Evolutionary conservation across 30 jellyfish, hydroid and myxozoan genomes (phyloP), one percentile per base, ranked within the genome.

Genomic region (Chrysaora quinquecirrha): DNA sequence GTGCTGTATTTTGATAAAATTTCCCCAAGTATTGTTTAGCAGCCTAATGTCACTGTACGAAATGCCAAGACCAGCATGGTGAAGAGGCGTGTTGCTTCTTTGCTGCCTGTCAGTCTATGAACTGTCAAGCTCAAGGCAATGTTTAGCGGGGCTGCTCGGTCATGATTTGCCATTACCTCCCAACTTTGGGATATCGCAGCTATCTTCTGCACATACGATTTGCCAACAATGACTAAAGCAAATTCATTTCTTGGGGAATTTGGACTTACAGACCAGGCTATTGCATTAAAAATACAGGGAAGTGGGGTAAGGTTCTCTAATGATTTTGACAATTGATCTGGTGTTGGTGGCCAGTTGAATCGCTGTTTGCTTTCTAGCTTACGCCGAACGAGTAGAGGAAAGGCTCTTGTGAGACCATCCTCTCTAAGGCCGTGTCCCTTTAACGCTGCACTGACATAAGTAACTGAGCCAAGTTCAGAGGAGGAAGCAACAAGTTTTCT

Each of bases 281-380:
- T 71, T 38, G 84, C 84, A 71, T 71, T 71, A 71, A 38, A 38
- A 30, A 71, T 46, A 71, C 84, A 71, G n/a, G 71, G 84, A 48
- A 71, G 84, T 71, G 84, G 84, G 84, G 71, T 71, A 24, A 48
- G 68, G 84, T 34, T 71, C 71, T 71, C 84, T 48, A 71, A 71
- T 48, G 71, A 71, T 38, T 46, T 38, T 38, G 71, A 48, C 71
- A 46, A 46, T 48, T 71, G 71, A 19, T 71, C 71, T 71, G 84
- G 84, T 25, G 68, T 71, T 38, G 84, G 71, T 38, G 84, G 84
- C 84, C 84, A 71, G 71, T 46, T 11, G 28, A 21, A 12, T 0
- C 48, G 48, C 71, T 71, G 84, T n/a, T 71, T 71, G 68, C 18
- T 48, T 46, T 46, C 68, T 71, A 71, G 71, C 84, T 71, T 71